These are phyloP conservation scores for Caenorhabditis imperialis DNA, from an alignment of 2,888 invertebrate genomes.

Conservation along the genomic window DNA sequence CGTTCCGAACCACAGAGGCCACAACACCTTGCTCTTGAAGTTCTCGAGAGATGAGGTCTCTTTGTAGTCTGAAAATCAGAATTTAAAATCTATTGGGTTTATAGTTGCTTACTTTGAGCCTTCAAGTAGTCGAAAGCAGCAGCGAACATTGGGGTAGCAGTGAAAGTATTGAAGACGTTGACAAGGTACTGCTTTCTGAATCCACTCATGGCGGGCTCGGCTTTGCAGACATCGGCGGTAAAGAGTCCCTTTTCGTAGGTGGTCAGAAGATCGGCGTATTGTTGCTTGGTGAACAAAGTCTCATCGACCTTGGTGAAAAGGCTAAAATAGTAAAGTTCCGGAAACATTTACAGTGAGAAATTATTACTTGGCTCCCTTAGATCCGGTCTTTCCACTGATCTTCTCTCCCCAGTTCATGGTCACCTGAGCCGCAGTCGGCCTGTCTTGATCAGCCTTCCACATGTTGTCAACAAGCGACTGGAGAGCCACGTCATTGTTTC, in stretches of 20 bases:
- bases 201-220: conserved; percentile 69
- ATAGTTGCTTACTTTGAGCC: conserved; percentile 41
- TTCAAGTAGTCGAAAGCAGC: conserved; percentile 71
- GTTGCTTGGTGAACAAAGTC: conserved; percentile 67
- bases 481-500: conserved; percentile 45
- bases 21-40: conserved; percentile 67
- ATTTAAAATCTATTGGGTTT: neutral
- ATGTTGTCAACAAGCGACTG: conserved; percentile 69
- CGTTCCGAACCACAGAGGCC: conserved; percentile 75
- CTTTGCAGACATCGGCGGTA: conserved; percentile 70
- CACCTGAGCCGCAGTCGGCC: conserved; percentile 61
- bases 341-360: too few species aligned
- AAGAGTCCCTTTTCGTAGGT: conserved; percentile 71
- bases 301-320: conserved; percentile 72
- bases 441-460: conserved; percentile 71
- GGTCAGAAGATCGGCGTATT: conserved; percentile 69
- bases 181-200: conserved; percentile 65
- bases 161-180: conserved; percentile 66
- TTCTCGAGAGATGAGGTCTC: conserved; percentile 55
- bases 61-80: conserved; percentile 53
- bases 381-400: conserved; percentile 59
- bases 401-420: conserved; percentile 72
- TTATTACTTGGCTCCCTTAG: conserved; percentile 46
- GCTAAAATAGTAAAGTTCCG: conserved; percentile 59
- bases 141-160: conserved; percentile 69